Evolutionary conservation across 1,140 invertebrate genomes (phyloP).

Genomic region (Aphaenogaster rudis): DNA sequence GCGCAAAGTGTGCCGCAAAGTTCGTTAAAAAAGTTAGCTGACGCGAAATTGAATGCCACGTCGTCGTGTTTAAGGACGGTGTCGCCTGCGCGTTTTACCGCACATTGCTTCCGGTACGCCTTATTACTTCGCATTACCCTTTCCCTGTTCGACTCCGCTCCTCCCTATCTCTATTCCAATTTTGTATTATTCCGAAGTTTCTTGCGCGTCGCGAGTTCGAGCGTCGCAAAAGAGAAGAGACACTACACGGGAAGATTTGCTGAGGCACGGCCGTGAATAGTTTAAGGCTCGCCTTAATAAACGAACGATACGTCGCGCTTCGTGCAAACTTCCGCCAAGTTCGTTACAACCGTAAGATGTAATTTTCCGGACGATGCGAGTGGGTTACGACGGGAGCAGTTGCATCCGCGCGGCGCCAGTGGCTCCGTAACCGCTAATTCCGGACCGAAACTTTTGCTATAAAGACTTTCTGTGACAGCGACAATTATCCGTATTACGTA

Average conservation of each 20-base stretch:
- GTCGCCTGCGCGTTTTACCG: slow-evolving; percentile 50
- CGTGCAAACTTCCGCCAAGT: slow-evolving; percentile 62
- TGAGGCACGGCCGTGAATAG: slow-evolving; percentile 51
- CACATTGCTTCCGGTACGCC: slow-evolving; percentile 44
- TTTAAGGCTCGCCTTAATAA: slow-evolving; percentile 61
- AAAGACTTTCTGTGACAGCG: slow-evolving; percentile 63
- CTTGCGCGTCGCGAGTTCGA: slow-evolving; percentile 26
- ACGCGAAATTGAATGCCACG: slow-evolving; percentile 57
- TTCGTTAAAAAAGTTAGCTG: slow-evolving; percentile 65
- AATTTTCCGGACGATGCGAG: slow-evolving; percentile 62
- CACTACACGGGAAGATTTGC: slow-evolving; percentile 53
- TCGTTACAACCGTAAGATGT: slow-evolving; percentile 66
- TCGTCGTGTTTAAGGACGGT: slow-evolving; percentile 53
- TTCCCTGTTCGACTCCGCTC: not conserved
- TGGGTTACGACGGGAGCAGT: slow-evolving; percentile 38
- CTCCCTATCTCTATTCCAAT: slow-evolving; percentile 27
- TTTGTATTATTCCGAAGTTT: slow-evolving; percentile 63
- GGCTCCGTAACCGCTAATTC: slow-evolving; percentile 62
- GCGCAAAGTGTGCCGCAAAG: slow-evolving; percentile 47
- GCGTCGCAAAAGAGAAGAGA: slow-evolving; percentile 43
- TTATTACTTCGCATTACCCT: slow-evolving; percentile 62
- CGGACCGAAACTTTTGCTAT: slow-evolving; percentile 59
- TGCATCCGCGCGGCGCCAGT: slow-evolving; percentile 31
- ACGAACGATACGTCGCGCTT: slow-evolving; percentile 65
- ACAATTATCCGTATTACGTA: slow-evolving; percentile 63